phyloP scores from a whole-genome alignment of 2,113 vertebrate genomes.

The Pseudopodoces humilis region DNA sequence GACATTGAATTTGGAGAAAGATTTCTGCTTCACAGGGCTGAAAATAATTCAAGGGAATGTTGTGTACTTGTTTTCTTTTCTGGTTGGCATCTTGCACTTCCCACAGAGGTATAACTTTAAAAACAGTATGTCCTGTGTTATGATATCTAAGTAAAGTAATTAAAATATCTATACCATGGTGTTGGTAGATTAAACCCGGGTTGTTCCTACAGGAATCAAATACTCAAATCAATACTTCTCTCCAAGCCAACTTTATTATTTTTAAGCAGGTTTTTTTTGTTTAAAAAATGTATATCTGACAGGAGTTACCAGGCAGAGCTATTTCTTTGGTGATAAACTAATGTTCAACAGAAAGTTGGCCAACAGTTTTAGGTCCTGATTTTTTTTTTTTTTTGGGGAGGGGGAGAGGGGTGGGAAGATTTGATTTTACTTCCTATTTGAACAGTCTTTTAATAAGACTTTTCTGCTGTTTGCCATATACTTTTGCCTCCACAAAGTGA shows the following conservation, averaged over 20 bases:
- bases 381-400: background rate
- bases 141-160: background rate
- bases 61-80: background rate
- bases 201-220: background rate
- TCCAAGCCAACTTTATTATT: background rate
- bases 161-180: background rate
- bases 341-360: background rate
- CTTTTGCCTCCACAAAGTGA: background rate
- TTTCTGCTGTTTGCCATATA: background rate
- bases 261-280: background rate
- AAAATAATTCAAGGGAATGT: background rate
- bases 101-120: background rate
- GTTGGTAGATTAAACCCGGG: background rate
- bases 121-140: background rate
- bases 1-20: background rate
- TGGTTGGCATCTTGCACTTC: background rate
- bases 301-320: background rate
- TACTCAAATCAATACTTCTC: constrained; percentile 8
- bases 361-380: background rate
- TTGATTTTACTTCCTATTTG: background rate
- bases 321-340: background rate
- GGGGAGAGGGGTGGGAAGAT: background rate
- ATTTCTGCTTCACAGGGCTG: background rate
- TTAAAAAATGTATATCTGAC: background rate
- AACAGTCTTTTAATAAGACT: background rate